These are phyloP conservation scores for Chloroceryle aenea DNA, from an alignment of 2,113 vertebrate genomes.

Conservation along the genomic window DNA sequence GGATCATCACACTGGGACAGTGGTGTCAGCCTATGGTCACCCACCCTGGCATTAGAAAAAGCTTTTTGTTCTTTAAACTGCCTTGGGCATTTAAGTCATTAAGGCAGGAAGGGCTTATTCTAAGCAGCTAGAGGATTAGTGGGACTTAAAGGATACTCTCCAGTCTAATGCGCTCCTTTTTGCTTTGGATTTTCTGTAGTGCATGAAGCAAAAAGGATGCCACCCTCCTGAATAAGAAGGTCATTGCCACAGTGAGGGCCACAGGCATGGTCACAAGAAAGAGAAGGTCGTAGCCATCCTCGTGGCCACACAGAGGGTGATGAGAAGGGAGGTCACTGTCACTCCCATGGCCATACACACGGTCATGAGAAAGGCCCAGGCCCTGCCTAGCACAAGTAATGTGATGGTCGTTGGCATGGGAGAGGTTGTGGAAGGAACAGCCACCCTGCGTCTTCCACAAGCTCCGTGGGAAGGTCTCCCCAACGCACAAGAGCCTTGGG, in stretches of 20 bases:
- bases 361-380: background rate
- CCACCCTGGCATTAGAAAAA: background rate
- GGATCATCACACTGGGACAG: background rate
- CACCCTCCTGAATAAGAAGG: background rate
- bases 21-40: rapidly evolving
- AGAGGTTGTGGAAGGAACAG: background rate
- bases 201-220: background rate
- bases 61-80: slow-evolving; percentile 37
- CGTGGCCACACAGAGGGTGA: background rate
- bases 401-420: background rate
- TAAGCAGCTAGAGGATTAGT: slow-evolving; percentile 51
- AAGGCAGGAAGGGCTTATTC: slow-evolving; percentile 53
- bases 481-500: rapidly evolving
- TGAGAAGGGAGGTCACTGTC: background rate
- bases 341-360: background rate
- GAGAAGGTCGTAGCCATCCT: background rate
- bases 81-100: slow-evolving; percentile 37
- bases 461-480: background rate
- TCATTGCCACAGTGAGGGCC: background rate
- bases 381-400: background rate
- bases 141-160: background rate
- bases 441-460: background rate
- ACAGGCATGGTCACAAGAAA: background rate
- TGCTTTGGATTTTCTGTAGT: background rate
- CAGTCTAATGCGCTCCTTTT: background rate